Evolutionary conservation across 2,797 vertebrate species (phyloP).

Genomic region (Phalanger gymnotis): DNA sequence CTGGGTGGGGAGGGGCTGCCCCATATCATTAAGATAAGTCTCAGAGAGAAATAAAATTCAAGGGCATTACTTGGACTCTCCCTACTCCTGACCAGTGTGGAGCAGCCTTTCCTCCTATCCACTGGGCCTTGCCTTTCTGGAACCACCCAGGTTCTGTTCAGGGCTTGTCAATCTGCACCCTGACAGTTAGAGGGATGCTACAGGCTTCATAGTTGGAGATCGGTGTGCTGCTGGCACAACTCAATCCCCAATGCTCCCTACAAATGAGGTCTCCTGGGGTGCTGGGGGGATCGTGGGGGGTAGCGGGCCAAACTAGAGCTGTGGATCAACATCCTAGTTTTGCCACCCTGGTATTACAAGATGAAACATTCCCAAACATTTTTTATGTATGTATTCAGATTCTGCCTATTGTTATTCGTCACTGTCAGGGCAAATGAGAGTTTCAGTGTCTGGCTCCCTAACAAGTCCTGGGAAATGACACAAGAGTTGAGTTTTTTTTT

Average conservation of each 20-base stretch:
- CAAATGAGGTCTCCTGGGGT: constrained; percentile 80
- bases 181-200: constrained; percentile 81
- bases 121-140: constrained; percentile 80
- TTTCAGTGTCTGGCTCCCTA: constrained; percentile 70
- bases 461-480: constrained; percentile 75
- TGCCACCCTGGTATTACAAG: constrained; percentile 74
- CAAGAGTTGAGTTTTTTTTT: constrained; percentile 63
- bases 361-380: constrained; percentile 81
- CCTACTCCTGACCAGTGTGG: not conserved
- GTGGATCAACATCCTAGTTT: constrained; percentile 80
- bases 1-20: not conserved
- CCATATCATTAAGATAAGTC: not conserved
- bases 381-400: constrained; percentile 82
- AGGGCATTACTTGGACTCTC: not conserved
- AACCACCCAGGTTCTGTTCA: constrained; percentile 82
- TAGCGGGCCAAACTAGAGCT: constrained; percentile 80
- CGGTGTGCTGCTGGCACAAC: constrained; percentile 66
- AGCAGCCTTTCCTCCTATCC: constrained; percentile 55
- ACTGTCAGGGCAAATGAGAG: constrained; percentile 78
- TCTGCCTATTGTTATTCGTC: constrained; percentile 75
- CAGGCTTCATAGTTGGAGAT: constrained; percentile 75
- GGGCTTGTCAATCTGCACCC: constrained; percentile 82
- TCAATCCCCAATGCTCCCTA: constrained; percentile 76
- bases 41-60: not conserved
- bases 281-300: constrained; percentile 54